phyloP scores from a whole-genome alignment of 2,888 invertebrate species.

The Chrysopilus asiliformis region DNA sequence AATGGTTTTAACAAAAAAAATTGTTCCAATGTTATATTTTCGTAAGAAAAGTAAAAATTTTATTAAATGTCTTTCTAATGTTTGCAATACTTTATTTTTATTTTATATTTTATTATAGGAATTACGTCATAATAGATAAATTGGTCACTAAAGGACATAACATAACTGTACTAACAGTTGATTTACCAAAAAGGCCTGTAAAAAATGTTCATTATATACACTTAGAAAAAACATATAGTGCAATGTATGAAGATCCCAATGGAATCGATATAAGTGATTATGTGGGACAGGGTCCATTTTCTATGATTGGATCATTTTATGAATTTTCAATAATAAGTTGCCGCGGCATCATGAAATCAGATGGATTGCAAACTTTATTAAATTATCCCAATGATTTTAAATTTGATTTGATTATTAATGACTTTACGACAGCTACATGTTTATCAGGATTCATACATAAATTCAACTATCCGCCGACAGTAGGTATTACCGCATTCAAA shows the following conservation, averaged over 20 bases:
- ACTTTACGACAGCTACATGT: conserved; percentile 20
- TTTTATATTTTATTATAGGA: conserved; percentile 5
- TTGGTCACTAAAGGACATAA: conserved; percentile 15
- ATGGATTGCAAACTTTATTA: conserved; percentile 20
- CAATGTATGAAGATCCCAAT: conserved; percentile 8
- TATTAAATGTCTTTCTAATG: no score
- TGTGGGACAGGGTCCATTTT: background rate
- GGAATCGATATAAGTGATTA: background rate
- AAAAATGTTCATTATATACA: conserved; percentile 21
- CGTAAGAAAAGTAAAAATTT: no score
- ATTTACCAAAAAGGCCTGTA: conserved; percentile 16
- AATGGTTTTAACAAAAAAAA: no score
- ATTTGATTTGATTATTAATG: conserved; percentile 24
- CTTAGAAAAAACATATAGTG: conserved; percentile 19
- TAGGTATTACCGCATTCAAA: conserved; percentile 19
- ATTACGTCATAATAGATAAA: conserved; percentile 7
- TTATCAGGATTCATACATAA: conserved; percentile 22
- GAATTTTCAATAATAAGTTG: conserved; percentile 12
- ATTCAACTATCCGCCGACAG: conserved; percentile 22
- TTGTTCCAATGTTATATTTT: no score
- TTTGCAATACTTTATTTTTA: background rate
- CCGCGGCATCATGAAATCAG: conserved; percentile 14
- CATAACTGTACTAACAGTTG: conserved; percentile 18
- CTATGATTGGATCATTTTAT: conserved; percentile 7
- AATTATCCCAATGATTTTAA: conserved; percentile 23